Evolutionary conservation across 2,797 vertebrate genomes (phyloP).

Genomic region (Odontamblyopus lacepedii): DNA sequence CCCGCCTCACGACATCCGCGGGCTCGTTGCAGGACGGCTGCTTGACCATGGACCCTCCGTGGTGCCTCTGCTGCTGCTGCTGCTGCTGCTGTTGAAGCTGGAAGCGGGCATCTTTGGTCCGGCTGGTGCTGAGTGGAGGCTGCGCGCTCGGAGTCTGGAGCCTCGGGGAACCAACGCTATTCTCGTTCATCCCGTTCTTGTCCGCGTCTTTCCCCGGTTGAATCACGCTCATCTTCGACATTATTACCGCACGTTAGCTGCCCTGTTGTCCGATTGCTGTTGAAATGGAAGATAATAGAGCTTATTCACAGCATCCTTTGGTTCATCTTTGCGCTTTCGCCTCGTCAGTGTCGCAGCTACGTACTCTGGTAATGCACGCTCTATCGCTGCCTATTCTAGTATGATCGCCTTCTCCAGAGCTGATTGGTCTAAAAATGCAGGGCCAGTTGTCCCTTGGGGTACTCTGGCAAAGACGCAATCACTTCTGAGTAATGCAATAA

Average conservation of each 20-base stretch:
- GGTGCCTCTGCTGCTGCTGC: constrained; percentile 68
- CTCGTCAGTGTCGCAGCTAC: constrained; percentile 54
- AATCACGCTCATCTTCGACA: constrained; percentile 64
- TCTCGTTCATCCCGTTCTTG: constrained; percentile 48
- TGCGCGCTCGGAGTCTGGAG: constrained; percentile 64
- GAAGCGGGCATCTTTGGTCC: constrained; percentile 19
- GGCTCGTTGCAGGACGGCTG: constrained; percentile 76
- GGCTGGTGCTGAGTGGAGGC: constrained; percentile 53
- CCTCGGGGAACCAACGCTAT: constrained; percentile 61
- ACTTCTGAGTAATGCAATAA: constrained; percentile 35
- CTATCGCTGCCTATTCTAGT: constrained; percentile 31
- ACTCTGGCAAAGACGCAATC: constrained; percentile 35
- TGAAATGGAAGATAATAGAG: constrained; percentile 1
- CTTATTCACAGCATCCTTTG: constrained; percentile 61
- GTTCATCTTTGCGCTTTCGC: constrained; percentile 32
- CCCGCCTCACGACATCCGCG: constrained; percentile 86
- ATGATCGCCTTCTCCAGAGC: constrained; percentile 38
- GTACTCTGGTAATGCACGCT: constrained; percentile 54
- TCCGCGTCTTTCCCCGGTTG: constrained; percentile 62
- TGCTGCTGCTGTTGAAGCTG: constrained; percentile 68
- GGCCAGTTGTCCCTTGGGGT: constrained; percentile 35
- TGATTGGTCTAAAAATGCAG: constrained; percentile 53
- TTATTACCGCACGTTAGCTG: constrained; percentile 1
- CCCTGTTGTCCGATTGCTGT: constrained; percentile 13
- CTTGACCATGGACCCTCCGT: constrained; percentile 68